Percentiles rank a stretch among this genome's conserved stretches.
Conservation (phyloP, 1,140 invertebrate species). For the Rhopalosiphum maidis region DNA sequence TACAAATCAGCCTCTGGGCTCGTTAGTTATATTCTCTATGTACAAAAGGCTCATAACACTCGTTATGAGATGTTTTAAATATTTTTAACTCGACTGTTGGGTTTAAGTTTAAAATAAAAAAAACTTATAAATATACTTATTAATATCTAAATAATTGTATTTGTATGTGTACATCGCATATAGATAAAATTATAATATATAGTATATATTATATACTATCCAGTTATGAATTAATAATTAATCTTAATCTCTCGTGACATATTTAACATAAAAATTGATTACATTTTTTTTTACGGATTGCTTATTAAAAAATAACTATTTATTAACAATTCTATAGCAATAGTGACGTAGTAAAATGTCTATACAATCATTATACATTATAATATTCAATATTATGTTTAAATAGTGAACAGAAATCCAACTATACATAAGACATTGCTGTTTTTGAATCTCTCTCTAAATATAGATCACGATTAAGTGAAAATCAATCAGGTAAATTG, state of each 20-base stretch:
- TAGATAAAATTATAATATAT: not conserved
- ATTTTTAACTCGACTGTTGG: not conserved
- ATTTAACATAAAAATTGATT: too few species aligned
- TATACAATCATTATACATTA: not conserved
- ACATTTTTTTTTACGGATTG: too few species aligned
- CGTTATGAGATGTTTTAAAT: not conserved
- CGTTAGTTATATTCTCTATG: not conserved
- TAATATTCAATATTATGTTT: too few species aligned
- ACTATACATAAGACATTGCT: not conserved
- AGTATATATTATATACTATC: too few species aligned
- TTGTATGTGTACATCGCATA: not conserved
- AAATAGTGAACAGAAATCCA: not conserved
- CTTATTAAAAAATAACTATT: too few species aligned
- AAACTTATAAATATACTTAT: not conserved
- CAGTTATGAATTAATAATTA: too few species aligned
- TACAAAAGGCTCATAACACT: not conserved
- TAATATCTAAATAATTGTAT: not conserved
- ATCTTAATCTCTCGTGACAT: too few species aligned
- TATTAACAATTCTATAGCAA: not conserved
- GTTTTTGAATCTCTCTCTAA: not conserved
- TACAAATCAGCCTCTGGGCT: slow-evolving; percentile 8
- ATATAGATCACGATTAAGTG: too few species aligned
- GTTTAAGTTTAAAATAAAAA: not conserved
- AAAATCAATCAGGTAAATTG: too few species aligned
- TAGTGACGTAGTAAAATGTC: not conserved